Percentiles rank a stretch among this genome's conserved stretches.
These are phyloP conservation scores for Brienomyrus longianalis DNA, from an alignment of 2,113 vertebrate species.

Conservation along the genomic window DNA sequence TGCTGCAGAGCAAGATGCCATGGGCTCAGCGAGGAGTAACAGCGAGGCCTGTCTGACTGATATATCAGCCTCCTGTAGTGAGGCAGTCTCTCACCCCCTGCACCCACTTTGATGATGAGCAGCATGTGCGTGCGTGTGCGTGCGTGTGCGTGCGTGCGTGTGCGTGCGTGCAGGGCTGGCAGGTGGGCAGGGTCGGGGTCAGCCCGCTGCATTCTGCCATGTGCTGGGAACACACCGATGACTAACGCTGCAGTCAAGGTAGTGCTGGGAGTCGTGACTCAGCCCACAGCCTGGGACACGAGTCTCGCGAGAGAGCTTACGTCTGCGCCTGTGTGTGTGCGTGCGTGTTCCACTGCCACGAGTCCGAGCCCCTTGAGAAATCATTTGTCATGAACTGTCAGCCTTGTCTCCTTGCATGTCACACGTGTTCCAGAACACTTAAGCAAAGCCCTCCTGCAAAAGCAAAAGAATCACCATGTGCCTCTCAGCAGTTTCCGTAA, in stretches of 20 bases:
- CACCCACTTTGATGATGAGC: neutral
- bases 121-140: neutral
- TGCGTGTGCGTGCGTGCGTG: neutral
- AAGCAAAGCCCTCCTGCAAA: neutral
- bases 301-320: neutral
- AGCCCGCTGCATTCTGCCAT: constrained; percentile 7
- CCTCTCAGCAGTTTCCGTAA: neutral
- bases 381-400: neutral
- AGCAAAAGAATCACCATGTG: neutral
- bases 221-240: constrained; percentile 4
- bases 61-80: neutral
- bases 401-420: neutral
- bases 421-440: neutral
- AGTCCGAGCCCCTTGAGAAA: neutral
- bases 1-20: neutral
- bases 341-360: neutral
- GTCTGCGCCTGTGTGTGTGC: neutral
- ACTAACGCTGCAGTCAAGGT: constrained; percentile 18
- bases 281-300: neutral
- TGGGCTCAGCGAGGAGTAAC: neutral
- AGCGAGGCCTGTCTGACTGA: neutral
- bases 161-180: neutral
- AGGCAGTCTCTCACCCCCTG: neutral
- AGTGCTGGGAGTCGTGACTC: constrained; percentile 12
- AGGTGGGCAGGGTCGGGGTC: neutral